phyloP scores from a whole-genome alignment of 2,888 invertebrate species.

The Caenorhabditis macrosperma region DNA sequence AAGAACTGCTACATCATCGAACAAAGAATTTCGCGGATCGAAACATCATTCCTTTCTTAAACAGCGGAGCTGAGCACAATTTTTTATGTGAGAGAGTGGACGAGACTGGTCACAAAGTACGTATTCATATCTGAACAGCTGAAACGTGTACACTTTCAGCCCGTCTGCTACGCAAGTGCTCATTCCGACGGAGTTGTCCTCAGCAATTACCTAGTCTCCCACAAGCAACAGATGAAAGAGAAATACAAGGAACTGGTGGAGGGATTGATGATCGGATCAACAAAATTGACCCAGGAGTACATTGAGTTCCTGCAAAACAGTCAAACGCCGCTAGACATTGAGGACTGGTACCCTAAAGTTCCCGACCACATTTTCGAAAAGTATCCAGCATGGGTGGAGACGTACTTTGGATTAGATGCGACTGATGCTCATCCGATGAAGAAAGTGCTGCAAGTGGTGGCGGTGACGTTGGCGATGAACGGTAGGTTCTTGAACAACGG shows the following conservation, averaged over 20 bases:
- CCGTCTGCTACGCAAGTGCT: conserved; percentile 46
- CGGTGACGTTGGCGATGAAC: conserved; percentile 67
- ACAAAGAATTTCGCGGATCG: conserved; percentile 41
- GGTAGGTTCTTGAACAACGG: conserved; percentile 56
- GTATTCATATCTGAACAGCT: not conserved
- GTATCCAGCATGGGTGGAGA: conserved; percentile 72
- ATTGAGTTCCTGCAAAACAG: conserved; percentile 39
- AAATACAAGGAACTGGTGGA: conserved; percentile 29
- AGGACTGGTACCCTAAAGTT: conserved; percentile 63
- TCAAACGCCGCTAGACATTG: conserved; percentile 54
- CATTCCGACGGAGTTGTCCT: conserved; percentile 31
- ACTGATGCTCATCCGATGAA: conserved; percentile 71
- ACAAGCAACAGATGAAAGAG: conserved; percentile 41
- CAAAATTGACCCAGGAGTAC: conserved; percentile 27
- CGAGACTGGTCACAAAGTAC: conserved; percentile 36
- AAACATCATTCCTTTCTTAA: conserved; percentile 42
- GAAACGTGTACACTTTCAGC: conserved; percentile 29
- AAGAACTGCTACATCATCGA: conserved; percentile 22
- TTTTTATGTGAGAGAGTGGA: conserved; percentile 51
- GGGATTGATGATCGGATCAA: conserved; percentile 17
- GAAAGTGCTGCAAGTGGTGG: conserved; percentile 64
- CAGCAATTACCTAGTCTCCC: conserved; percentile 15
- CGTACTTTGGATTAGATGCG: conserved; percentile 66
- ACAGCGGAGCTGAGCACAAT: conserved; percentile 39
- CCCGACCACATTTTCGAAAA: conserved; percentile 63